These are phyloP conservation scores for Bacillus rossius DNA, from an alignment of 1,140 invertebrate genomes.

Conservation along the genomic window DNA sequence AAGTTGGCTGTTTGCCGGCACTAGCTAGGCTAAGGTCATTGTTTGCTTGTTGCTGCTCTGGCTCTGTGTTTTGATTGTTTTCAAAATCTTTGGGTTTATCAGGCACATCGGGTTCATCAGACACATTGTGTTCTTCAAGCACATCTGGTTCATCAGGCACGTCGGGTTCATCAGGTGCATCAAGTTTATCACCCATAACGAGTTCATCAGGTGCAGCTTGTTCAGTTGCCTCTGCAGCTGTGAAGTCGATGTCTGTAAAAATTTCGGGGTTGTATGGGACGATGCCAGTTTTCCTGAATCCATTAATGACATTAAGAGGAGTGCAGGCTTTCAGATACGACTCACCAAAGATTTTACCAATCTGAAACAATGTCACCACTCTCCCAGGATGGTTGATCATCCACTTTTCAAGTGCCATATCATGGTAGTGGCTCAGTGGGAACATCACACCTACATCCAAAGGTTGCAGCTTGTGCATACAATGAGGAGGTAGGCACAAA, in stretches of 20 bases:
- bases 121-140: no score
- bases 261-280: conserved; percentile 28
- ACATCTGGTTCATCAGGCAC: no score
- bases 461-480: conserved; percentile 38
- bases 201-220: no score
- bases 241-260: conserved; percentile 22
- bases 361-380: conserved; percentile 26
- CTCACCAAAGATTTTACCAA: conserved; percentile 30
- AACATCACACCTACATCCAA: conserved; percentile 40
- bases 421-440: conserved; percentile 24
- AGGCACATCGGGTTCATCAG: no score
- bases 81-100: no score
- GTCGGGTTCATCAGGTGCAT: no score
- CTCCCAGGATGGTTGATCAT: conserved; percentile 27
- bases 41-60: no score
- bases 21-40: no score
- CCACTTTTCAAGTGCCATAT: conserved; percentile 21
- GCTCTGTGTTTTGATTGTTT: no score
- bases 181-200: no score
- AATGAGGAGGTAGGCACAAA: conserved; percentile 34
- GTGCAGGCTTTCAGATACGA: conserved; percentile 32
- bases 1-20: no score
- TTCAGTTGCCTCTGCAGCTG: neutral
- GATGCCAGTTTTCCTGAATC: conserved; percentile 30
- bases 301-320: conserved; percentile 26